Evolutionary conservation across 35 echinoderm and acorn worm genomes (phyloP).

Genomic region (Stichopus chloronotus): DNA sequence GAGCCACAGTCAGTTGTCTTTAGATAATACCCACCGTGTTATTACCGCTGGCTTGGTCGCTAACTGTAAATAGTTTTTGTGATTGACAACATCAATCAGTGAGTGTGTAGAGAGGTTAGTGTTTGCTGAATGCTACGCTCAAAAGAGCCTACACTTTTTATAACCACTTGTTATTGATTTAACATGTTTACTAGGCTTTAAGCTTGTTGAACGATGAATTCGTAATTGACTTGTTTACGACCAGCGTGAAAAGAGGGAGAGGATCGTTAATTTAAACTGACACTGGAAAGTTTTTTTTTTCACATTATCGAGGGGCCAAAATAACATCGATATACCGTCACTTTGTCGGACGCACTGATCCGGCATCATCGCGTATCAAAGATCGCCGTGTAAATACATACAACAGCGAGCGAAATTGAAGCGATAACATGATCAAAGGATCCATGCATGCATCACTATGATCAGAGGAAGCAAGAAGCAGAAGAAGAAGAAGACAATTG

Average conservation of each 20-base stretch:
- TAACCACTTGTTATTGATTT: slow-evolving; percentile 1
- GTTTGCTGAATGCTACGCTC: background rate
- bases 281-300: background rate
- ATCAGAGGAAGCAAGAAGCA: no score
- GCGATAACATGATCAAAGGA: no score
- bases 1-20: no score
- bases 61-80: background rate
- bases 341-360: background rate
- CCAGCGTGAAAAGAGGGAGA: background rate
- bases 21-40: no score
- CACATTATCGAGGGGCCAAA: background rate
- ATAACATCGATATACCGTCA: background rate
- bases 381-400: background rate
- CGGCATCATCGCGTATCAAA: background rate
- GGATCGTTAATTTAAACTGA: slow-evolving; percentile 13
- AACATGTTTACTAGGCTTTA: background rate
- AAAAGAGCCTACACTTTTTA: background rate
- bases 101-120: background rate
- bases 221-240: slow-evolving; percentile 6
- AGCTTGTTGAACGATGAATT: background rate
- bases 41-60: no score
- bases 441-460: no score
- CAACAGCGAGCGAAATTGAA: background rate
- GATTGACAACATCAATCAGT: background rate
- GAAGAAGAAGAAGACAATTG: no score